Percentiles rank a stretch among this genome's conserved stretches.
Conservation (phyloP, 2,113 vertebrate species). For the Labrus mixtus region DNA sequence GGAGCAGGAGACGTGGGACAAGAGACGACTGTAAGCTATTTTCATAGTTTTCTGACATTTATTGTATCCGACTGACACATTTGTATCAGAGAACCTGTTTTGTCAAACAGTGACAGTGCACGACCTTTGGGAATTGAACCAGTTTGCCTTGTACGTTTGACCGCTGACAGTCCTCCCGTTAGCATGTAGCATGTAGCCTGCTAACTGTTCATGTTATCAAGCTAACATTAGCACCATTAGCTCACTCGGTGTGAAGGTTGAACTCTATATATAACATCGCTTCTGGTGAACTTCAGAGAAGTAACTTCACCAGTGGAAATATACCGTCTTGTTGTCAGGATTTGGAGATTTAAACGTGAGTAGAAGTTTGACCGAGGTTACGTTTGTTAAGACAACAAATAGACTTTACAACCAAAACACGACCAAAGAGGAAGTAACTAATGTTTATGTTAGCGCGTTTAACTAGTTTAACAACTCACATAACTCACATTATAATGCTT, state of each 20-base stretch:
- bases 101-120: fast-evolving
- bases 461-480: neutral
- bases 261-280: too few species aligned
- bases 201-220: slow-evolving; percentile 42
- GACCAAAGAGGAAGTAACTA: slow-evolving; percentile 39
- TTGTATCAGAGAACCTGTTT: fast-evolving
- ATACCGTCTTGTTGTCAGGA: too few species aligned
- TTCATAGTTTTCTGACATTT: neutral
- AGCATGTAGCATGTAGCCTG: slow-evolving; percentile 54
- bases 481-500: neutral
- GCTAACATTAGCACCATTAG: slow-evolving; percentile 31
- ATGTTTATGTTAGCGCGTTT: slow-evolving; percentile 8
- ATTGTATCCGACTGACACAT: neutral
- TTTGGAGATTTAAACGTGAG: neutral
- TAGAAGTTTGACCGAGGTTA: neutral
- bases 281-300: neutral
- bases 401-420: too few species aligned
- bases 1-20: slow-evolving; percentile 52
- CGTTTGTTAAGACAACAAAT: slow-evolving; percentile 5
- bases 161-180: slow-evolving; percentile 70
- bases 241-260: neutral
- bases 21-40: slow-evolving; percentile 50
- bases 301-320: neutral
- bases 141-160: slow-evolving; percentile 58
- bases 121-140: neutral